These are phyloP conservation scores for Teleopsis dalmanni DNA, from an alignment of 1,140 invertebrate genomes.

Conservation along the genomic window DNA sequence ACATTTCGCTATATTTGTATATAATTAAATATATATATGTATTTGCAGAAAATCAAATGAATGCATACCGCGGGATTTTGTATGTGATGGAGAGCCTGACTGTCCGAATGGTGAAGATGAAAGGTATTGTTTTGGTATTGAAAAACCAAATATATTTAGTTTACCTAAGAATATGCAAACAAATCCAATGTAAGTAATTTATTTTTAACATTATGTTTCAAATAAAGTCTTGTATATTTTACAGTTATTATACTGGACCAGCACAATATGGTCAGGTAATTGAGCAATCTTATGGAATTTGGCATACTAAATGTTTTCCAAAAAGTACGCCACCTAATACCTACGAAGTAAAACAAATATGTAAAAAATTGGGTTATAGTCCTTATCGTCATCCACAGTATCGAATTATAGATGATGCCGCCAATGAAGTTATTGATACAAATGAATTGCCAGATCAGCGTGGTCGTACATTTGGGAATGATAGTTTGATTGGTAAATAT, in stretches of 20 bases:
- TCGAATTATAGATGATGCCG: slow-evolving; percentile 31
- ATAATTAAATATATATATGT: too few relatives aligned
- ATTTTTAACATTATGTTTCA: slow-evolving; percentile 6
- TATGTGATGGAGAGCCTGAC: slow-evolving; percentile 63
- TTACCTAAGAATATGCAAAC: neutral
- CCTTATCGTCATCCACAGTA: slow-evolving; percentile 32
- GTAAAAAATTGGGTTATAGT: slow-evolving; percentile 43
- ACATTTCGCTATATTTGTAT: too few relatives aligned
- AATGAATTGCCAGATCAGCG: slow-evolving; percentile 23
- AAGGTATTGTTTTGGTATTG: slow-evolving; percentile 45
- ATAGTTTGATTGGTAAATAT: slow-evolving; percentile 25
- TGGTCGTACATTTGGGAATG: slow-evolving; percentile 28
- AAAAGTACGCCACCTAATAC: slow-evolving; percentile 30
- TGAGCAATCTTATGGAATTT: slow-evolving; percentile 49
- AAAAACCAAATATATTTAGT: slow-evolving; percentile 20
- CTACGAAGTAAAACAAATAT: slow-evolving; percentile 43
- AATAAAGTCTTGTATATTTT: too few relatives aligned
- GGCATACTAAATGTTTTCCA: slow-evolving; percentile 53
- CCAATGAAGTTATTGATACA: slow-evolving; percentile 26
- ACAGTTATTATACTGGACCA: slow-evolving; percentile 11
- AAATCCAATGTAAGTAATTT: slow-evolving; percentile 21
- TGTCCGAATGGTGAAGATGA: slow-evolving; percentile 67
- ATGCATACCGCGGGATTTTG: slow-evolving; percentile 60
- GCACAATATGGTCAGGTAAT: slow-evolving; percentile 49
- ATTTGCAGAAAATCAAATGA: slow-evolving; percentile 32